These are phyloP conservation scores for Phoxinus dragarum DNA, from an alignment of 2,797 vertebrate species.

Conservation along the genomic window DNA sequence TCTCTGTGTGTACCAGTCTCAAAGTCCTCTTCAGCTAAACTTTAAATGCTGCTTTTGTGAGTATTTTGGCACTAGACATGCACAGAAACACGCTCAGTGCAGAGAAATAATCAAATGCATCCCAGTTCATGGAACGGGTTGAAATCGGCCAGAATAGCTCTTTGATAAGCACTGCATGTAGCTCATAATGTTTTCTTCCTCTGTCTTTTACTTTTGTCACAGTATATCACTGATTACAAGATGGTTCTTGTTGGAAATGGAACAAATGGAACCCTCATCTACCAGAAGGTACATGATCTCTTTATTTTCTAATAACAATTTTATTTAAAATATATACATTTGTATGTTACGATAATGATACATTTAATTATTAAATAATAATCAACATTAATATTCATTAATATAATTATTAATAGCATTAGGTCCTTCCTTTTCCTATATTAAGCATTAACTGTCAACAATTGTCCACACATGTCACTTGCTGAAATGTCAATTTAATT, in stretches of 20 bases:
- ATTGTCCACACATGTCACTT: not conserved
- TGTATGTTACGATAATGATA: not conserved
- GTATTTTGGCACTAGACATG: conserved; percentile 34
- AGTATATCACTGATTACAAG: conserved; percentile 91
- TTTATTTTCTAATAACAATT: not conserved
- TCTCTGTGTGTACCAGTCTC: conserved; percentile 51
- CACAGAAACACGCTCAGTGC: conserved; percentile 24
- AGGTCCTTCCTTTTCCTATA: not conserved
- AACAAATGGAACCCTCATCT: conserved; percentile 82
- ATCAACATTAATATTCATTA: not conserved
- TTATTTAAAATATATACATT: not conserved
- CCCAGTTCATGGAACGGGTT: conserved; percentile 7
- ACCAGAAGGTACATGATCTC: conserved; percentile 84
- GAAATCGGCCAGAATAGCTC: not conserved
- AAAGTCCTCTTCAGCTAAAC: conserved; percentile 54
- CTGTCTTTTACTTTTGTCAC: conserved; percentile 62
- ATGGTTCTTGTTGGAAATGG: conserved; percentile 76
- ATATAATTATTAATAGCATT: not conserved
- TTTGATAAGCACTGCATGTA: not conserved
- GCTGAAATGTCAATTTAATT: not conserved
- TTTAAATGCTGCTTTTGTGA: conserved; percentile 58
- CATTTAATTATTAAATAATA: not conserved
- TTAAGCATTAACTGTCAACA: not conserved
- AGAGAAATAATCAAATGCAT: conserved; percentile 41
- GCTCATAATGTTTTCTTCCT: not conserved